phyloP scores from a whole-genome alignment of 1,140 invertebrate genomes.

The Drosophila gunungcola region DNA sequence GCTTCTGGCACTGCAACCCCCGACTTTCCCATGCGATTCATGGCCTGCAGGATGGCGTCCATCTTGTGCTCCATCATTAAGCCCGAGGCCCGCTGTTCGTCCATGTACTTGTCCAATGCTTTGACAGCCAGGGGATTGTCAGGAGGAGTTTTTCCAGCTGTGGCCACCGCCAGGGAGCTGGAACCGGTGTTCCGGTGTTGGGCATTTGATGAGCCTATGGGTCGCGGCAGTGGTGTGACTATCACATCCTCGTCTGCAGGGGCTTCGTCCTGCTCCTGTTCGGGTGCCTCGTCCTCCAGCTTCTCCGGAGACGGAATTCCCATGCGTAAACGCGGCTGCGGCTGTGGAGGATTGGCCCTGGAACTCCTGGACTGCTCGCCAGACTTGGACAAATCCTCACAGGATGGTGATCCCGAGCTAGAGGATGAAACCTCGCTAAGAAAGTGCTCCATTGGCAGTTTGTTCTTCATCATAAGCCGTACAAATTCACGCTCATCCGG shows the following conservation, averaged over 20 bases:
- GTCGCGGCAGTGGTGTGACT: slow-evolving; percentile 17
- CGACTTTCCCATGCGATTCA: slow-evolving; percentile 19
- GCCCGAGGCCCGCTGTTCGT: slow-evolving; percentile 32
- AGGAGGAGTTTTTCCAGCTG: too few relatives aligned
- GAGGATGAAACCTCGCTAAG: background rate
- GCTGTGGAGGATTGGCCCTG: background rate
- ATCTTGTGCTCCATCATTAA: slow-evolving; percentile 47
- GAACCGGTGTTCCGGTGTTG: background rate
- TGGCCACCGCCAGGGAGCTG: slow-evolving; percentile 1
- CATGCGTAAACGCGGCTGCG: slow-evolving; percentile 11
- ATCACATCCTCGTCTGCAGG: slow-evolving; percentile 11
- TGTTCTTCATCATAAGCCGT: background rate
- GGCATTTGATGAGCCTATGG: slow-evolving; percentile 6
- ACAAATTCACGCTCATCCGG: slow-evolving; percentile 56
- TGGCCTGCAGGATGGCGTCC: slow-evolving; percentile 39
- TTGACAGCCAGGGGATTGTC: slow-evolving; percentile 1
- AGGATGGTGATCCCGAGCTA: background rate
- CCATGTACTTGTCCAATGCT: slow-evolving; percentile 10
- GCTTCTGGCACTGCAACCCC: background rate
- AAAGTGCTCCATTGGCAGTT: slow-evolving; percentile 13
- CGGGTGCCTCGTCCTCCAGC: background rate
- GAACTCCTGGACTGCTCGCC: too few relatives aligned
- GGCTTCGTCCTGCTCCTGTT: background rate
- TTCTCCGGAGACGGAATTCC: background rate
- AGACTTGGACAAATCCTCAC: background rate